phyloP scores from a whole-genome alignment of 2,888 invertebrate species.

The Nipponacmea schrenckii region DNA sequence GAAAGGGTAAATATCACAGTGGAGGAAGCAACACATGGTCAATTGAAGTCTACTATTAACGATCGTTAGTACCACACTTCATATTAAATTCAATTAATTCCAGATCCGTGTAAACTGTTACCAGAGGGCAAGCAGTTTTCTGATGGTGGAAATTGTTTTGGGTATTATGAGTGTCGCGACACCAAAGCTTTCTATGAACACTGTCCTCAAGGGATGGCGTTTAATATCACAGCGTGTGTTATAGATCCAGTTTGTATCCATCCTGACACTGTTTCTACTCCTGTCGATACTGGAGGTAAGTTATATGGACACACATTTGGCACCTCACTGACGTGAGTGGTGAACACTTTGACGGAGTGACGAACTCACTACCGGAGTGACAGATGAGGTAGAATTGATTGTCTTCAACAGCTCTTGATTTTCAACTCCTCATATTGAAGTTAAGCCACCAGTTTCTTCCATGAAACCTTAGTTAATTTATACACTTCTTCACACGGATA shows the following conservation, averaged over 20 bases:
- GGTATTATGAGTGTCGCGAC: constrained; percentile 38
- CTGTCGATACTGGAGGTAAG: too few relatives aligned
- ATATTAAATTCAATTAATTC: neutral
- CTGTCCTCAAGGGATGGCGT: constrained; percentile 37
- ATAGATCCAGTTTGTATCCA: constrained; percentile 37
- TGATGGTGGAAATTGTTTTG: constrained; percentile 45
- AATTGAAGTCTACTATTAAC: too few relatives aligned
- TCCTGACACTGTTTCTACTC: constrained; percentile 5
- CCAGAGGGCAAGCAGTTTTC: constrained; percentile 34
- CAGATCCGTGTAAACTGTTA: constrained; percentile 39
- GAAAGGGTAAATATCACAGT: too few relatives aligned
- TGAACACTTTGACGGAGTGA: neutral
- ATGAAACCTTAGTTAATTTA: too few relatives aligned
- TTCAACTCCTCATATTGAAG: too few relatives aligned
- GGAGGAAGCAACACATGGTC: too few relatives aligned
- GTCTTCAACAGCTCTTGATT: constrained; percentile 38
- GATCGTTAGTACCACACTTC: too few relatives aligned
- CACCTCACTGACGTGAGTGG: too few relatives aligned
- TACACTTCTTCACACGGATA: too few relatives aligned
- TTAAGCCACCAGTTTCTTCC: too few relatives aligned
- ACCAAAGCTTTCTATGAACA: constrained; percentile 36
- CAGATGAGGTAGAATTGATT: constrained; percentile 18
- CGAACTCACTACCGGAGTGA: too few relatives aligned
- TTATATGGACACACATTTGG: too few relatives aligned
- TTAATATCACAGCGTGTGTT: constrained; percentile 36